phyloP scores from a whole-genome alignment of 2,113 vertebrate genomes.

The Circaetus cinerascens region DNA sequence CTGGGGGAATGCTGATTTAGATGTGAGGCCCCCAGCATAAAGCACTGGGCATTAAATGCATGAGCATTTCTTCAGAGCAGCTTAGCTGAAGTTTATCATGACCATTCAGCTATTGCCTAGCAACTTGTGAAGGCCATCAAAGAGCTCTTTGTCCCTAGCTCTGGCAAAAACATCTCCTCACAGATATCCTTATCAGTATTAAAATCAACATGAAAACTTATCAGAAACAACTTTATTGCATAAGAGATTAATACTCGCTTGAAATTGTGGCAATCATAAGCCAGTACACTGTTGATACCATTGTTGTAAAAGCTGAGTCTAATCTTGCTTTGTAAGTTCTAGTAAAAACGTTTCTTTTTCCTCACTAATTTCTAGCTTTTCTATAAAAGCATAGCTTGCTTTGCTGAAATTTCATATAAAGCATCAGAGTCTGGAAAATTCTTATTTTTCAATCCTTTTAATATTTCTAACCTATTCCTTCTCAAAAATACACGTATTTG shows the following conservation, averaged over 20 bases:
- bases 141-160: conserved; percentile 81
- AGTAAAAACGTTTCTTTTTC: neutral
- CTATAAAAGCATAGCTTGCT: neutral
- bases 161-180: conserved; percentile 75
- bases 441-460: neutral
- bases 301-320: neutral
- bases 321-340: neutral
- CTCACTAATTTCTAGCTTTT: neutral
- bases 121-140: conserved; percentile 83
- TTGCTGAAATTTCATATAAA: neutral
- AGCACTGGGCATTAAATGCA: conserved; percentile 77
- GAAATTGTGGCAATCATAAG: neutral
- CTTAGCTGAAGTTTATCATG: conserved; percentile 84
- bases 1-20: conserved; percentile 76
- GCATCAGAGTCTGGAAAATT: neutral
- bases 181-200: conserved; percentile 77
- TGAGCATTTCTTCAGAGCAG: conserved; percentile 80
- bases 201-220: conserved; percentile 63
- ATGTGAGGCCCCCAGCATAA: conserved; percentile 64
- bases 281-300: neutral
- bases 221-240: conserved; percentile 41
- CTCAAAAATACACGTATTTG: neutral
- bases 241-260: neutral
- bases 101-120: conserved; percentile 85
- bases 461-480: neutral